Evolutionary conservation across 1,140 invertebrate species (phyloP).

Genomic region (Marisa cornuarietis): DNA sequence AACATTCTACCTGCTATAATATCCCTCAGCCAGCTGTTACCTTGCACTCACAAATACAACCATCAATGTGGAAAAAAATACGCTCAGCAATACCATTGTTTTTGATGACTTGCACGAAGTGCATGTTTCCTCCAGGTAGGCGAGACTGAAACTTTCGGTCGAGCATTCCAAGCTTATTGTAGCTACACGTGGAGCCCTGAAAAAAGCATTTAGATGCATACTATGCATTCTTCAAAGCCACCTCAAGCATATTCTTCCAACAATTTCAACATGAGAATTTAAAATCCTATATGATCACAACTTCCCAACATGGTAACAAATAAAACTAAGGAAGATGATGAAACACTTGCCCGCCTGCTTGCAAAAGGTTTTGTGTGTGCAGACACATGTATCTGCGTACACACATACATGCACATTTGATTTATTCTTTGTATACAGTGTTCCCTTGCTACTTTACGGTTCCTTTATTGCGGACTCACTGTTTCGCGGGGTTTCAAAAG

Average conservation of each 20-base stretch:
- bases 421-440: no score
- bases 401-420: no score
- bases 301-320: neutral
- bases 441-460: no score
- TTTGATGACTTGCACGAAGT: neutral
- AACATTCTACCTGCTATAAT: no score
- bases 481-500: no score
- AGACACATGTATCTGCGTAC: no score
- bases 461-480: no score
- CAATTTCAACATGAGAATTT: neutral
- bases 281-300: neutral
- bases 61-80: neutral
- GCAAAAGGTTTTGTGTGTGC: neutral
- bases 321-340: neutral
- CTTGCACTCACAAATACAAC: neutral
- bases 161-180: slow-evolving; percentile 13
- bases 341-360: neutral
- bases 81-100: neutral
- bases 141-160: slow-evolving; percentile 23
- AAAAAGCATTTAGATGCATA: neutral
- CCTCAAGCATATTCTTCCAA: neutral
- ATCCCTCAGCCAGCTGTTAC: no score
- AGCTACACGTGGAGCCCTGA: slow-evolving; percentile 21
- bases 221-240: neutral
- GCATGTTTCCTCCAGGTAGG: slow-evolving; percentile 9